These are phyloP conservation scores for Gasterosteus nipponicus DNA, from an alignment of 2,113 vertebrate species.

Conservation along the genomic window DNA sequence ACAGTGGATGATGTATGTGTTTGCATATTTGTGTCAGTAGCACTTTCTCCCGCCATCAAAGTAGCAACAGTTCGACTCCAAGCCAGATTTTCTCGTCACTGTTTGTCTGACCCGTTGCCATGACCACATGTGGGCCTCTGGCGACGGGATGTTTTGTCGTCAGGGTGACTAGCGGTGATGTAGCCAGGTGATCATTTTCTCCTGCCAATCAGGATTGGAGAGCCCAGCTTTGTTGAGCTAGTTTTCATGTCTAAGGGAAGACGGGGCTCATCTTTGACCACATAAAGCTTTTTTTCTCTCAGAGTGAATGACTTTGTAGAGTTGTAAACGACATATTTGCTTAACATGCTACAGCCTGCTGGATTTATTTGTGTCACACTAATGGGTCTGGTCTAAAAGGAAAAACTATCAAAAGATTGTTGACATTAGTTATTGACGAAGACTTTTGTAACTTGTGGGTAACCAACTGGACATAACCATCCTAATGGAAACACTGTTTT, in stretches of 20 bases:
- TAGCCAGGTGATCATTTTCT: constrained; percentile 37
- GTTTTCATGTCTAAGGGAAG: neutral
- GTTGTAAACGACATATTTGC: neutral
- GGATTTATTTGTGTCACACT: no score
- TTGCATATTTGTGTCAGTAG: constrained; percentile 64
- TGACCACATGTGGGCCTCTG: constrained; percentile 39
- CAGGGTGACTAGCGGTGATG: constrained; percentile 41
- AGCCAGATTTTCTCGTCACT: constrained; percentile 47
- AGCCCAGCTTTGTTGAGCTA: neutral
- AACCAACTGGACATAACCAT: no score
- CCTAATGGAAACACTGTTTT: neutral
- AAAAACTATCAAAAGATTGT: no score
- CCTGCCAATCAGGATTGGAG: constrained; percentile 44
- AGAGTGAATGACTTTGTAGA: neutral
- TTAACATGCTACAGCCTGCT: no score
- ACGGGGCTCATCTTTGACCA: neutral
- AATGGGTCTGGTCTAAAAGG: no score
- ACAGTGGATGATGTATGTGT: constrained; percentile 64
- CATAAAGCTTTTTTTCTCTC: neutral
- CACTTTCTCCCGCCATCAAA: constrained; percentile 52
- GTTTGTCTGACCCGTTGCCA: constrained; percentile 69
- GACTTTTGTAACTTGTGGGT: no score
- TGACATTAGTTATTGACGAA: no score
- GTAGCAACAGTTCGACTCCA: constrained; percentile 35
- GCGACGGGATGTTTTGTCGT: constrained; percentile 54